Conservation (phyloP, 1,140 invertebrate species). For the Scaptomyza hsui region DNA sequence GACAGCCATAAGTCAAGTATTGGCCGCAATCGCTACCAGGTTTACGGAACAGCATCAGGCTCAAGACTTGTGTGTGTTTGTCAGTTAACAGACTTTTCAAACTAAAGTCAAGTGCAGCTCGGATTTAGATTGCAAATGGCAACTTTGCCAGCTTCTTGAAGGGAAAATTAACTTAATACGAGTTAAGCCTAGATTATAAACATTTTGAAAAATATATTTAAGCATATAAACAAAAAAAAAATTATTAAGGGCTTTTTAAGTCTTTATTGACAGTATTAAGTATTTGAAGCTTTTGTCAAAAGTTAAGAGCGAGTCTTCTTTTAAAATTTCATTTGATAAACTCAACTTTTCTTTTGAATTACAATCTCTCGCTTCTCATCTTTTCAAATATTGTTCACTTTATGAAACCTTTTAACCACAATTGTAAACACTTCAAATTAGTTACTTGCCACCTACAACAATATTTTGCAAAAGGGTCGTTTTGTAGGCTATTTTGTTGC, state of each 20-base stretch:
- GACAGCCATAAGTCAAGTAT: constrained; percentile 77
- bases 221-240: no score
- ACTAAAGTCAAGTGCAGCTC: constrained; percentile 5
- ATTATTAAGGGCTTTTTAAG: no score
- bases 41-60: not conserved
- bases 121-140: not conserved
- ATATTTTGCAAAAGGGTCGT: not conserved
- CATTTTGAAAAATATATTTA: no score
- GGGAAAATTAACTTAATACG: no score
- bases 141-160: not conserved
- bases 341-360: not conserved
- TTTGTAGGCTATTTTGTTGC: constrained; percentile 12
- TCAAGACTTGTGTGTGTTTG: constrained; percentile 7
- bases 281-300: no score
- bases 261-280: no score
- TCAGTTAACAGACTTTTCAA: constrained; percentile 3
- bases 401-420: constrained; percentile 3
- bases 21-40: constrained; percentile 22
- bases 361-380: not conserved
- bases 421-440: constrained; percentile 41
- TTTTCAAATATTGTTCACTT: constrained; percentile 21
- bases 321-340: not conserved
- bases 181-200: no score
- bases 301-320: no score
- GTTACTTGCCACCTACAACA: constrained; percentile 8